Evolutionary conservation across 1,140 invertebrate genomes (phyloP), one percentile per base, ranked within the genome.

Genomic region (Pectinophora gossypiella): DNA sequence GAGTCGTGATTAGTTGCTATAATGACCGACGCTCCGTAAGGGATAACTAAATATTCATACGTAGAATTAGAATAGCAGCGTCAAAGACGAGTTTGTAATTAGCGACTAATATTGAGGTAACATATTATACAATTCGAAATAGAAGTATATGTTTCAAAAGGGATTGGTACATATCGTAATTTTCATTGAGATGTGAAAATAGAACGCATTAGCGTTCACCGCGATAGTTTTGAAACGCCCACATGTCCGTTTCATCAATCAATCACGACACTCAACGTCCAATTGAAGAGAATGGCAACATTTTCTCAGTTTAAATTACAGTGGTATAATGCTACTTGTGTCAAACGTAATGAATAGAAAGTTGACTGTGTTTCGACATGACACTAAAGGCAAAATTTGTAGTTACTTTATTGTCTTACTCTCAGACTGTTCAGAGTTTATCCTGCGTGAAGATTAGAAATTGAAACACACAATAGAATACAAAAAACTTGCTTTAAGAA

Each of bases 221-320:
- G 16, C 10, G 16, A 18, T 44, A 22, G 35, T 48, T 49, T 60
- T 43, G 51, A 35, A 48, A 61, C 55, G 55, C 62, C 58, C 61
- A 61, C 58, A 52, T 47, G 54, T 27, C 20, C 19, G 52, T 56
- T 54, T 57, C 58, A 48, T 58, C 58, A 61, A 61, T 64, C 58
- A 57, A 59, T 65, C 55, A 54, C 40, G 45, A 32, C 53, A 44
- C 55, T 60, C 47, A 54, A 55, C 51, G 38, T 45, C 48, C 42
- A 12, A 40, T 40, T 40, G 36, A 27, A 27, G 36, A 40, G 36
- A 40, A 40, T 40, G 36, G 36, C 36, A 6, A 40, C 36, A 13
- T 32, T 32, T 32, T 32, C 27, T 9, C 9, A 32, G 27, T n/a
- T n/a, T n/a, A 32, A 32, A 32, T 32, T 12, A 12, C 27, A 32